A percentile compares a stretch with the other conserved stretches of the same genome.
Evolutionary conservation across 2,113 vertebrate species (phyloP).

Genomic region (Oryzias melastigma): DNA sequence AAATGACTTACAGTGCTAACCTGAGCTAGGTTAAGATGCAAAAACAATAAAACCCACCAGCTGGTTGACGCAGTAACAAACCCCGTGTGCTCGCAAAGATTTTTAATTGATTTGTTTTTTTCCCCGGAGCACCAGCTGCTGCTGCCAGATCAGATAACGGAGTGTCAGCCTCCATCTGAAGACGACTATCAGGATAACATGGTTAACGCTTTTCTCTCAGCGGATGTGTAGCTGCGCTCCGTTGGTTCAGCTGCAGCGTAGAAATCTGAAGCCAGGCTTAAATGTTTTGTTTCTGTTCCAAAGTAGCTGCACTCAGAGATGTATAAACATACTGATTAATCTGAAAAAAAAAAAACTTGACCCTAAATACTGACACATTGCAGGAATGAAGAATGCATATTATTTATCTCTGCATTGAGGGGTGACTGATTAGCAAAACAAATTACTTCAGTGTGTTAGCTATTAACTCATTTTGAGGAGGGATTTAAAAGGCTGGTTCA

Average conservation of each 20-base stretch:
- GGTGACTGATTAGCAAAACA: too few species aligned
- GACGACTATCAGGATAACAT: slow-evolving; percentile 25
- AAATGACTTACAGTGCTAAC: slow-evolving; percentile 54
- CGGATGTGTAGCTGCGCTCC: too few species aligned
- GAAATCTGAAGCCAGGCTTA: background rate
- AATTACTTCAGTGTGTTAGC: too few species aligned
- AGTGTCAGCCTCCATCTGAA: slow-evolving; percentile 42
- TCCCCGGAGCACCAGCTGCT: slow-evolving; percentile 52
- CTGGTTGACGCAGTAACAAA: slow-evolving; percentile 58
- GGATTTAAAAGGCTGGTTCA: too few species aligned
- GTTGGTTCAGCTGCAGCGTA: background rate
- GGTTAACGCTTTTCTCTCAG: slow-evolving; percentile 12
- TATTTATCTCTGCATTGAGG: too few species aligned
- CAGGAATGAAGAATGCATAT: too few species aligned
- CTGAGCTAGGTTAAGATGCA: slow-evolving; percentile 48
- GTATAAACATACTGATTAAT: too few species aligned
- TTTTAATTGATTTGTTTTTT: slow-evolving; percentile 64
- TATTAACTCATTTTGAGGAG: too few species aligned
- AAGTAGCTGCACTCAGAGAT: too few species aligned
- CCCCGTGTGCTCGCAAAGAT: slow-evolving; percentile 47
- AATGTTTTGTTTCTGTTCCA: too few species aligned
- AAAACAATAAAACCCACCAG: slow-evolving; percentile 53
- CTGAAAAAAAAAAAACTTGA: too few species aligned
- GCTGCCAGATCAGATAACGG: slow-evolving; percentile 47
- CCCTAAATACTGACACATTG: too few species aligned